These are phyloP conservation scores for Cepaea nemoralis DNA, from an alignment of 1,140 invertebrate species.

Conservation along the genomic window DNA sequence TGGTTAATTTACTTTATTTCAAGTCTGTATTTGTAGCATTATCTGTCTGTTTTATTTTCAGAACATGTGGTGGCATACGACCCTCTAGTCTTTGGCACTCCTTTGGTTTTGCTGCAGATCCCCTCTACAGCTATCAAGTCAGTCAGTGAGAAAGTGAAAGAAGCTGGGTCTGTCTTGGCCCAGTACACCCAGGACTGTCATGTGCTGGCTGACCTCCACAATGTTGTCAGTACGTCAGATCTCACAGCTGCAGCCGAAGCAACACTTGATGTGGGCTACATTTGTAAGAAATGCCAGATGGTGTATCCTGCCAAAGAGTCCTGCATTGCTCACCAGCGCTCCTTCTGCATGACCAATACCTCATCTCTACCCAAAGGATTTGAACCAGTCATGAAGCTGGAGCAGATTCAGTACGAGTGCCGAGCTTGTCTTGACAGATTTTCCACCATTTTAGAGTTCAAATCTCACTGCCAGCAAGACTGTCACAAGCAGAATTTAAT, in stretches of 20 bases:
- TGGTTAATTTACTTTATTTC: no score
- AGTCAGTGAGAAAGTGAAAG: constrained; percentile 71
- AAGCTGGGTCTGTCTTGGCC: constrained; percentile 70
- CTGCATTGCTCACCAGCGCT: constrained; percentile 81
- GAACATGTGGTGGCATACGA: constrained; percentile 69
- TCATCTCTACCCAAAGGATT: constrained; percentile 73
- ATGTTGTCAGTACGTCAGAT: constrained; percentile 60
- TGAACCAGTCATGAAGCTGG: constrained; percentile 70
- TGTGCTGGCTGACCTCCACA: constrained; percentile 67
- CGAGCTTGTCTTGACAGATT: constrained; percentile 77
- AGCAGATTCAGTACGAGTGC: constrained; percentile 79
- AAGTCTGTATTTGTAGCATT: no score
- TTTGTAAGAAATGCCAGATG: constrained; percentile 87
- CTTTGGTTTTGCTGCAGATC: constrained; percentile 73
- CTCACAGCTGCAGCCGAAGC: constrained; percentile 73
- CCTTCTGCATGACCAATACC: constrained; percentile 73
- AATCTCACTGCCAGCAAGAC: constrained; percentile 79
- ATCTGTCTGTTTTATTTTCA: constrained; percentile 58
- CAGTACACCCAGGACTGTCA: constrained; percentile 74
- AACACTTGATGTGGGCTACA: constrained; percentile 84
- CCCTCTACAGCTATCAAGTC: constrained; percentile 73
- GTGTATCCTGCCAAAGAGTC: constrained; percentile 83
- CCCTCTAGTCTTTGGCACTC: constrained; percentile 73
- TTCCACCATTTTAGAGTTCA: constrained; percentile 75
- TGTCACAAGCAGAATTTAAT: constrained; percentile 62